Percentiles rank a stretch among this genome's conserved stretches.
Evolutionary conservation across 2,113 vertebrate species (phyloP).

Genomic region (Fukomys damarensis): DNA sequence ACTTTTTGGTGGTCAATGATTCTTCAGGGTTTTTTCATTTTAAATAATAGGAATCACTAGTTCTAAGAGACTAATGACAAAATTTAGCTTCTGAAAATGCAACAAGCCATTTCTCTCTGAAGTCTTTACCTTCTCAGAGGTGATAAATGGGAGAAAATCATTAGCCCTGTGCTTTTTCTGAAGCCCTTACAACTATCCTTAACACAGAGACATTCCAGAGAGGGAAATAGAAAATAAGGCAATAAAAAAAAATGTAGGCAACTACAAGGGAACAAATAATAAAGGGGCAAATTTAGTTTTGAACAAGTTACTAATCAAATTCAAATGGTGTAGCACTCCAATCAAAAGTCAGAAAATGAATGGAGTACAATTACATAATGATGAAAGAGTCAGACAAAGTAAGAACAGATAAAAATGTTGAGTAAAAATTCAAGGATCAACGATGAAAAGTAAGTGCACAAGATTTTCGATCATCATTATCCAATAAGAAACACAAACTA

Average conservation of each 20-base stretch:
- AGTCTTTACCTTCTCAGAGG: background rate
- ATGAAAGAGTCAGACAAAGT: background rate
- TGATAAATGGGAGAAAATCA: background rate
- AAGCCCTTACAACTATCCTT: background rate
- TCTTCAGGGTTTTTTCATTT: background rate
- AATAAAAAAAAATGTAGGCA: background rate
- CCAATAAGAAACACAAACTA: background rate
- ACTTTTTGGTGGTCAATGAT: background rate
- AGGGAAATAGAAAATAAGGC: background rate
- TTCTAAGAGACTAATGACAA: background rate
- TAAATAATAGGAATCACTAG: background rate
- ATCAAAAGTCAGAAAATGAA: background rate
- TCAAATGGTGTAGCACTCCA: background rate
- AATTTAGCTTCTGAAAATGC: background rate
- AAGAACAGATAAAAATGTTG: background rate
- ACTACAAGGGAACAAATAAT: background rate
- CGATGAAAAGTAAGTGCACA: background rate
- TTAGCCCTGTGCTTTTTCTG: background rate
- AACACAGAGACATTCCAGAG: background rate
- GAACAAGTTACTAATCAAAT: background rate
- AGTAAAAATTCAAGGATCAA: background rate
- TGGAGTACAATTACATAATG: background rate
- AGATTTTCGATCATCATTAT: background rate
- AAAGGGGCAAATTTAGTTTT: background rate
- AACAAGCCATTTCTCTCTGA: background rate